A percentile compares a stretch with the other conserved stretches of the same genome.
These are phyloP conservation scores for Calephelis virginiensis DNA, from an alignment of 1,140 invertebrate genomes.

Conservation along the genomic window DNA sequence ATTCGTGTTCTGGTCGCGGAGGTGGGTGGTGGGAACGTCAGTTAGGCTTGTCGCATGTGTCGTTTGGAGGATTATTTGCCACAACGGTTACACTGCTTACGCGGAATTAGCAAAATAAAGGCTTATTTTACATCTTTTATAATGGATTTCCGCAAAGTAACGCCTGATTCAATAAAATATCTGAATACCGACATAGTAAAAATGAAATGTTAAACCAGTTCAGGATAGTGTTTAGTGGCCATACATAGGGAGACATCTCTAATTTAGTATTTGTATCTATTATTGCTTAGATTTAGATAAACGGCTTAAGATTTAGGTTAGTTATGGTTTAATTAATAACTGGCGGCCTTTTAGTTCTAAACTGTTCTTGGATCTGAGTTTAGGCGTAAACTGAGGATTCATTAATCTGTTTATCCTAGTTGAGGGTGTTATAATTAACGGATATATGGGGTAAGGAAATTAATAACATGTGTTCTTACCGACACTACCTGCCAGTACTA, in stretches of 20 bases:
- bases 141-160: no score
- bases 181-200: no score
- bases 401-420: not conserved
- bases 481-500: no score
- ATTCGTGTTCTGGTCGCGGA: no score
- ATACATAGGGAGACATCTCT: constrained; percentile 3
- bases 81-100: no score
- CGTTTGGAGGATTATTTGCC: no score
- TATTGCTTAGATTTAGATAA: constrained; percentile 27
- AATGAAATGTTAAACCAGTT: not conserved
- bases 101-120: no score
- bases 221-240: constrained; percentile 19
- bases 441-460: not conserved
- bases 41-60: no score
- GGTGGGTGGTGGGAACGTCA: no score
- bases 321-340: constrained; percentile 22
- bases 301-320: constrained; percentile 22
- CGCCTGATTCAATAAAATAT: no score
- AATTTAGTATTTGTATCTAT: constrained; percentile 29
- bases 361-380: constrained; percentile 4
- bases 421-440: not conserved
- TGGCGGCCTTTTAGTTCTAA: constrained; percentile 19
- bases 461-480: not conserved
- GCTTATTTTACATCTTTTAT: no score
- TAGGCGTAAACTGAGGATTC: not conserved